Conservation (phyloP, 37 sponge, comb jelly and placozoan genomes). For the Axinella damicornis region DNA sequence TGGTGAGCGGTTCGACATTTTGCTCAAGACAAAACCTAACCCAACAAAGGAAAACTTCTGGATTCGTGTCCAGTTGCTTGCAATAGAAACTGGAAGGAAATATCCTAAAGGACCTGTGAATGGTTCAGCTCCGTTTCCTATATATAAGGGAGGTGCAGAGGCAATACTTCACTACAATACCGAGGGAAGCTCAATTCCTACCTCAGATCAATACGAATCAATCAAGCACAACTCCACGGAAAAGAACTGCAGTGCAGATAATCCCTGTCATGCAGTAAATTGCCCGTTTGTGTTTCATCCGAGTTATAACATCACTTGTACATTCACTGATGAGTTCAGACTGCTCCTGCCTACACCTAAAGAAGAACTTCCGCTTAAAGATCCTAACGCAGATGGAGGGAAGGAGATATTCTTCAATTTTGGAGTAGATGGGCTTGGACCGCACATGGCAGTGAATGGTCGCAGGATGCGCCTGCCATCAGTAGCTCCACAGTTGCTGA, state of each 20-base stretch:
- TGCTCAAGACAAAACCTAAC: conserved; percentile 61
- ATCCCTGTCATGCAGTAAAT: conserved; percentile 60
- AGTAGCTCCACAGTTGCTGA: too few relatives aligned
- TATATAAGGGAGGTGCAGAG: too few relatives aligned
- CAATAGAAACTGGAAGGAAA: too few relatives aligned
- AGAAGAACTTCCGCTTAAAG: conserved; percentile 6
- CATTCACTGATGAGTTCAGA: conserved; percentile 34
- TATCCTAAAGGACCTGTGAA: too few relatives aligned
- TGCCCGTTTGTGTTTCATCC: conserved; percentile 68
- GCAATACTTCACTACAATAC: conserved; percentile 52
- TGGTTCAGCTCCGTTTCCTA: too few relatives aligned
- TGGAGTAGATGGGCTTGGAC: conserved; percentile 69
- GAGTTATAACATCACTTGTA: conserved; percentile 49
- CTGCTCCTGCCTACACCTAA: neutral
- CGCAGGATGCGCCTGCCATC: conserved; percentile 63
- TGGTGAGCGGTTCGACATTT: conserved; percentile 86
- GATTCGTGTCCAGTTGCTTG: neutral
- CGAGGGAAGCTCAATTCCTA: neutral
- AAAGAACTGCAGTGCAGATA: conserved; percentile 5
- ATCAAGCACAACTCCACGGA: neutral
- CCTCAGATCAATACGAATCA: neutral
- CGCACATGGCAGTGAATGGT: conserved; percentile 72
- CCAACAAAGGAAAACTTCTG: neutral
- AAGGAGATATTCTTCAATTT: conserved; percentile 85
- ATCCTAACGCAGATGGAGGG: neutral